phyloP scores from a whole-genome alignment of 2,113 vertebrate species.

The Tachycineta bicolor region DNA sequence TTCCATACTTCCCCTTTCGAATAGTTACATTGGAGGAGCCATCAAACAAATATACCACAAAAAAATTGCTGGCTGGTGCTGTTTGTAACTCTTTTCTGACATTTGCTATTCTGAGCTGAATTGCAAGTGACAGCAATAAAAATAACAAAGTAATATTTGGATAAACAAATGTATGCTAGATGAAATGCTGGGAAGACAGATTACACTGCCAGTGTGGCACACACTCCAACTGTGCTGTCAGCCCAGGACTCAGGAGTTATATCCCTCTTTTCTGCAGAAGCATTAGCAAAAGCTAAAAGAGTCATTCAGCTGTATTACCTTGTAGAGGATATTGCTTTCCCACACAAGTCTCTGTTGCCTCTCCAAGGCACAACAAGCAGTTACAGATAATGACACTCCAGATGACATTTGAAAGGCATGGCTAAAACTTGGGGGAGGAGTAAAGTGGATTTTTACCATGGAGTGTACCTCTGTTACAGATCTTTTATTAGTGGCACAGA shows the following conservation, averaged over 20 bases:
- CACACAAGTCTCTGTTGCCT: not conserved
- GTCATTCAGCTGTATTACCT: not conserved
- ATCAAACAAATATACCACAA: not conserved
- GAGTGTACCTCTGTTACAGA: not conserved
- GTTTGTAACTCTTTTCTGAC: not conserved
- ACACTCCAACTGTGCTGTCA: accelerated
- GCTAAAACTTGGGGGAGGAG: not conserved
- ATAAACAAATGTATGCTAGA: not conserved
- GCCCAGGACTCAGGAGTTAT: not conserved
- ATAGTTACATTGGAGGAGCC: not conserved
- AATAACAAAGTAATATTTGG: not conserved
- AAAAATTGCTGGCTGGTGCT: not conserved
- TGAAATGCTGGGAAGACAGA: not conserved
- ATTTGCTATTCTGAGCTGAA: not conserved
- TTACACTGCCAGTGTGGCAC: not conserved
- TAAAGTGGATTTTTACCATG: not conserved
- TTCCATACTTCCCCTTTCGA: not conserved
- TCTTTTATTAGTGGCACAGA: not conserved
- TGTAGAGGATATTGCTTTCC: not conserved
- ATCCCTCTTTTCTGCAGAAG: not conserved
- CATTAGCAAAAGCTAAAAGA: not conserved
- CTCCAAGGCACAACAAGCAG: not conserved
- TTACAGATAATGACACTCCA: not conserved
- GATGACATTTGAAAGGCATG: not conserved
- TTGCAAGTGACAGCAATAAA: not conserved